Conservation (phyloP, 2,888 invertebrate genomes). For the Branchinecta sandiegonensis region DNA sequence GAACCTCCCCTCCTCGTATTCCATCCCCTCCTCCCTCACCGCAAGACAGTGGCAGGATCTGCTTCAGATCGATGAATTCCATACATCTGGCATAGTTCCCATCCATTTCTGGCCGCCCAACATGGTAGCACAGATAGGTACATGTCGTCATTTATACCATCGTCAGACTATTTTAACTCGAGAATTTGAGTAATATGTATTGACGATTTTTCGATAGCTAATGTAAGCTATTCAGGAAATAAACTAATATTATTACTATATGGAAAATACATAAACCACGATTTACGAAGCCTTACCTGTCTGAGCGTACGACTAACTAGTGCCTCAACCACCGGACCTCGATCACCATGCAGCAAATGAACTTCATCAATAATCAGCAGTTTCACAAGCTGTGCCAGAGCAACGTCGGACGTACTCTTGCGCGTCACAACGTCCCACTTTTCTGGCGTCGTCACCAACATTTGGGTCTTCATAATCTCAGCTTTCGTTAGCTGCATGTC, state of each 20-base stretch:
- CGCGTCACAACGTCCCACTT: slow-evolving; percentile 99
- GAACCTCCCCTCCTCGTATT: too few relatives aligned
- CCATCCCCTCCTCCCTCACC: too few relatives aligned
- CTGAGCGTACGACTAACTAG: slow-evolving; percentile 87
- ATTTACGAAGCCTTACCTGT: slow-evolving; percentile 40
- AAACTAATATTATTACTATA: background rate
- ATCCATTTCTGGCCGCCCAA: too few relatives aligned
- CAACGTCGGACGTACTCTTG: slow-evolving; percentile 78
- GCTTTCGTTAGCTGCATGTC: slow-evolving; percentile 93
- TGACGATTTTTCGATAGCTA: too few relatives aligned
- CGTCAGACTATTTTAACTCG: too few relatives aligned
- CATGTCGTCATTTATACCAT: too few relatives aligned
- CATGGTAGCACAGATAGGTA: too few relatives aligned
- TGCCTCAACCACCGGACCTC: slow-evolving; percentile 95
- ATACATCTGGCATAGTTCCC: too few relatives aligned
- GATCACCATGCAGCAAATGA: slow-evolving; percentile 86
- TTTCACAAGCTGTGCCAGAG: slow-evolving; percentile 74
- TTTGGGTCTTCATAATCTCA: slow-evolving; percentile 89
- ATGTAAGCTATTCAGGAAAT: too few relatives aligned
- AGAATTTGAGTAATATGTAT: too few relatives aligned
- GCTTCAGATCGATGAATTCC: too few relatives aligned
- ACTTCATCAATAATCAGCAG: slow-evolving; percentile 94
- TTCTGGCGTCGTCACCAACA: slow-evolving; percentile 96
- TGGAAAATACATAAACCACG: slow-evolving; percentile 14
- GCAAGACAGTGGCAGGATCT: too few relatives aligned